Base-by-base conservation (phyloP, 2,113 vertebrate species). In the Prochilodus magdalenae region DNA sequence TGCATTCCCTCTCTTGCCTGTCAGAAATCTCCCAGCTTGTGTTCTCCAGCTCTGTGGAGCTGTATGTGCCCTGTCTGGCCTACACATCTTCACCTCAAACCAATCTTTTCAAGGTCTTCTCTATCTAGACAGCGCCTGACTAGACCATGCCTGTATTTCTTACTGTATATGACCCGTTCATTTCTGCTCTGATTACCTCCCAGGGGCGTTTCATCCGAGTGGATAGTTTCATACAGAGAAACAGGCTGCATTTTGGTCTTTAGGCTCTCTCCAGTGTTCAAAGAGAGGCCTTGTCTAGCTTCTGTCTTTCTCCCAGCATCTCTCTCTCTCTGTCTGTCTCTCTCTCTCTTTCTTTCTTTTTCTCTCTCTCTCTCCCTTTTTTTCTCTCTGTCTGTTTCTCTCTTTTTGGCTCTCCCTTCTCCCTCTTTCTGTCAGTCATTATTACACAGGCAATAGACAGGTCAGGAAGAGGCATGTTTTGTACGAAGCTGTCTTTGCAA, bases 71-170 rank as follows among this genome's bases (percentile, higher is more conserved):
- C 63, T 76, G 33, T 36, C 24, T 67, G 59, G 53, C 18, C n/a
- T 70, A 47, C 36, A 55, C 49, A 33, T 77, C 33, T 24, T 24
- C 66, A 44, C 66, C 24, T 70, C 36, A 70, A 70, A 70, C 36
- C 66, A 72, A 55, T 83, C 29, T 83, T 77, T 36, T 75, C 72
- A 29, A 65, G 73, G 51, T 75, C 26, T 26, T 51, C 49, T 44
- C 2, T 65, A 66, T 47, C 63, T 72, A 47, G 22, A 16, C 15
- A 73, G 49, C n/a, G 73, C 63, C 51, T 13, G 80, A n/a, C 44
- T 8, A 75, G 77, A 49, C 51, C 67, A 14, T n/a, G 66, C 33
- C 66, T 44, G 66, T 70, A 70, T 70, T 44, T 40, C 40, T 12
- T 24, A 12, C n/a, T 75, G 24, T 63, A 49, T 30, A 51, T 49